Evolutionary conservation across 30 jellyfish, hydroid and myxozoan species (phyloP).

Genomic region (Clytia hemisphaerica): DNA sequence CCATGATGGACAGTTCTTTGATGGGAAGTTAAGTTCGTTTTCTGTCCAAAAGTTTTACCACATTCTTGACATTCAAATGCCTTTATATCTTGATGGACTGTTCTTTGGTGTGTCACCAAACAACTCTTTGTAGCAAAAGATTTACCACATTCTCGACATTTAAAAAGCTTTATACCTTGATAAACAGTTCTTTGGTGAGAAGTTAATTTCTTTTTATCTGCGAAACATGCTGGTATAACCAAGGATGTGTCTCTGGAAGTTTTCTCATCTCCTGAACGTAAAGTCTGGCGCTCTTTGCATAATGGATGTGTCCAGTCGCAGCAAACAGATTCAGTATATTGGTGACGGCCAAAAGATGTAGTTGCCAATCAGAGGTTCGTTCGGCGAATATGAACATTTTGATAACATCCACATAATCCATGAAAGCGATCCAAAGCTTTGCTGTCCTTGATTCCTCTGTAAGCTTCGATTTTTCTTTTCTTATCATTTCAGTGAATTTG

Average conservation of each 20-base stretch:
- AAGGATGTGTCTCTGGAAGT: conserved; percentile 35
- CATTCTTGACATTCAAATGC: no score
- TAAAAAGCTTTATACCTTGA: no score
- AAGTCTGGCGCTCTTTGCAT: conserved; percentile 37
- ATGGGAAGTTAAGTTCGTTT: no score
- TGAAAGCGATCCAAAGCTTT: conserved; percentile 32
- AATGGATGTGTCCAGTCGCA: conserved; percentile 46
- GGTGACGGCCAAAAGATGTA: conserved; percentile 14
- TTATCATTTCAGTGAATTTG: neutral
- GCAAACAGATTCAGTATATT: conserved; percentile 39
- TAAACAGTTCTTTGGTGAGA: no score
- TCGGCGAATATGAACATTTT: conserved; percentile 35
- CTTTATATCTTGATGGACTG: no score
- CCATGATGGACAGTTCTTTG: no score
- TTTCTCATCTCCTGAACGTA: conserved; percentile 36
- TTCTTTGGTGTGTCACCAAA: no score
- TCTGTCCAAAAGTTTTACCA: no score
- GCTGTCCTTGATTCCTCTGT: conserved; percentile 27
- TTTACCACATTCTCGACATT: no score
- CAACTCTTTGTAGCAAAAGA: no score
- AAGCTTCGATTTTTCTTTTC: conserved; percentile 2
- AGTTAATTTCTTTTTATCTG: no score
- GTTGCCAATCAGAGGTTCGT: conserved; percentile 31
- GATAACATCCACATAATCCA: conserved; percentile 11
- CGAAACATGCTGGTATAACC: conserved; percentile 1